Percentiles rank a stretch among this genome's conserved stretches.
Conservation (phyloP, 2,888 invertebrate species). For the Bombylius major region DNA sequence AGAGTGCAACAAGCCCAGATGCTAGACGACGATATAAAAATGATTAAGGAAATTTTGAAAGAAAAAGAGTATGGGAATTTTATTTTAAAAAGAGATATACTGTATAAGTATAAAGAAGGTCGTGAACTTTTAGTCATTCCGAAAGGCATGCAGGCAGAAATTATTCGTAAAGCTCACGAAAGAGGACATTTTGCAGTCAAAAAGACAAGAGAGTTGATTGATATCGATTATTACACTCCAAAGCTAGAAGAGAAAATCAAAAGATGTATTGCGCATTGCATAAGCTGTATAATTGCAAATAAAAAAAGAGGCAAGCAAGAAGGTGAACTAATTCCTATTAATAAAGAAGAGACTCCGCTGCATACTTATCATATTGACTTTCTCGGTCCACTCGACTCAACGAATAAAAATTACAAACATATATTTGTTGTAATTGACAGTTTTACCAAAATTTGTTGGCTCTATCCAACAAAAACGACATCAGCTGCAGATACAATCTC, state of each 20-base stretch:
- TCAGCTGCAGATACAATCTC: constrained; percentile 22
- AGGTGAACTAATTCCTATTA: constrained; percentile 13
- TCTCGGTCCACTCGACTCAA: constrained; percentile 24
- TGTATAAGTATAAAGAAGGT: constrained; percentile 10
- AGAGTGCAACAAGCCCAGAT: constrained; percentile 14
- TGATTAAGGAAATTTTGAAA: constrained; percentile 11
- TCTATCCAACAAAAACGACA: constrained; percentile 24
- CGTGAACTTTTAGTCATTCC: constrained; percentile 1
- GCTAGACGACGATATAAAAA: constrained; percentile 13
- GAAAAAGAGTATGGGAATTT: constrained; percentile 10
- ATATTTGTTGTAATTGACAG: constrained; percentile 27
- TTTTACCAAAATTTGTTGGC: constrained; percentile 29
- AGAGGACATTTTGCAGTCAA: constrained; percentile 15
- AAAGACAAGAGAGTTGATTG: not conserved
- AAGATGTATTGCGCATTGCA: not conserved
- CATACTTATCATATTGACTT: constrained; percentile 26
- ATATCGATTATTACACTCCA: not conserved
- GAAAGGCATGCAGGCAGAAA: constrained; percentile 3
- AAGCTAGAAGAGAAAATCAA: not conserved
- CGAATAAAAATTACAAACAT: constrained; percentile 16
- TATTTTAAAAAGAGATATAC: constrained; percentile 9
- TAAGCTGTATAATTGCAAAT: constrained; percentile 2
- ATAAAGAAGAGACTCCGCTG: constrained; percentile 13
- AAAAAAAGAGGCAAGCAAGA: constrained; percentile 14
- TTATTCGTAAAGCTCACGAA: constrained; percentile 15